Conservation (phyloP, 2,113 vertebrate genomes). For the Morone chrysops region DNA sequence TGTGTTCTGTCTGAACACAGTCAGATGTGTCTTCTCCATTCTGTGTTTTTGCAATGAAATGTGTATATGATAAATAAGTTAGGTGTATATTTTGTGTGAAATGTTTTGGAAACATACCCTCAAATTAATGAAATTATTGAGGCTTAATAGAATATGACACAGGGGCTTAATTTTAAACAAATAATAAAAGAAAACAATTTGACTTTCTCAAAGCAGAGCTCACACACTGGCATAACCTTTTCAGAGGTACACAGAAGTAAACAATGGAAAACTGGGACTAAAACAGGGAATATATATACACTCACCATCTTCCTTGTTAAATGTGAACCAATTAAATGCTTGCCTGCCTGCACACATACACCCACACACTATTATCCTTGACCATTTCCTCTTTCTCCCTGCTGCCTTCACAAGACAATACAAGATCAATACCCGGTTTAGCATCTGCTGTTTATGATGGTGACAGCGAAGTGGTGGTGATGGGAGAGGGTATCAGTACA, state of each 20-base stretch:
- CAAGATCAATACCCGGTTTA: slow-evolving; percentile 37
- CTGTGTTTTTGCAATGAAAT: background rate
- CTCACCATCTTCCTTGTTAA: background rate
- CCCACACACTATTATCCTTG: slow-evolving; percentile 6
- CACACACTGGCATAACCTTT: background rate
- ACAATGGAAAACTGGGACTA: slow-evolving; percentile 1
- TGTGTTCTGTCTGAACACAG: background rate
- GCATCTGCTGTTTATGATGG: slow-evolving; percentile 14
- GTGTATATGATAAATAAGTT: background rate
- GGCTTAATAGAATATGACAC: background rate
- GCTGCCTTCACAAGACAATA: slow-evolving; percentile 32
- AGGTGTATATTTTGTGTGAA: background rate
- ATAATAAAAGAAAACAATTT: background rate
- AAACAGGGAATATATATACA: too few relatives aligned
- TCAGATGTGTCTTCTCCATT: too few relatives aligned
- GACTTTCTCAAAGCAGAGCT: background rate
- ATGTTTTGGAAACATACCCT: background rate
- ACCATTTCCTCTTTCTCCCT: slow-evolving; percentile 7
- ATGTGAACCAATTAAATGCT: slow-evolving; percentile 19
- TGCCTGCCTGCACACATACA: slow-evolving; percentile 13
- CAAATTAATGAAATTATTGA: background rate
- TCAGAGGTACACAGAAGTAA: background rate
- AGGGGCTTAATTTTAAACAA: background rate
- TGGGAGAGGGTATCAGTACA: background rate
- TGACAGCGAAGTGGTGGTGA: background rate